These are phyloP conservation scores for Phyllostomus discolor DNA, from an alignment of 2,113 vertebrate genomes.

Conservation along the genomic window DNA sequence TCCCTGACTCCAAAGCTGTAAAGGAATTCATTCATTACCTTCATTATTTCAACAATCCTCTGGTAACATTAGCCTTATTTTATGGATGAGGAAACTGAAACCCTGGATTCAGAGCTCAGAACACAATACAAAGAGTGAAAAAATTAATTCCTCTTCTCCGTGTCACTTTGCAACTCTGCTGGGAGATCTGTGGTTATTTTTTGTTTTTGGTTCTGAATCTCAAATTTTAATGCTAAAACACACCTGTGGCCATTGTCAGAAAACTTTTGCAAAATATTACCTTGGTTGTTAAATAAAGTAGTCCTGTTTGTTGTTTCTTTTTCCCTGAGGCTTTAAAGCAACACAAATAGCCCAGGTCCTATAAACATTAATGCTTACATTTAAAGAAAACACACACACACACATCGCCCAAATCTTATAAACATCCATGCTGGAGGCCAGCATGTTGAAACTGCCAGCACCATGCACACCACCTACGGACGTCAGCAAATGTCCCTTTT, in stretches of 20 bases:
- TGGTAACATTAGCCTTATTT: neutral
- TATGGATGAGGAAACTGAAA: neutral
- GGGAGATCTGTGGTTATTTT: neutral
- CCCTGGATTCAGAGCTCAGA: neutral
- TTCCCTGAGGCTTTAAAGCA: neutral
- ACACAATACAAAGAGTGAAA: neutral
- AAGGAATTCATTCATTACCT: neutral
- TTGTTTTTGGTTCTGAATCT: neutral
- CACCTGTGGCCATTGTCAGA: neutral
- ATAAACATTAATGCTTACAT: neutral
- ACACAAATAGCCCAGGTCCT: neutral
- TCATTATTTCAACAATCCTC: neutral
- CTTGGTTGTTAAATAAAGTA: neutral
- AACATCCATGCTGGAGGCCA: slow-evolving; percentile 51
- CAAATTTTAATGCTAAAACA: neutral
- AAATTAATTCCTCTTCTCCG: neutral
- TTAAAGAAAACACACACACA: neutral
- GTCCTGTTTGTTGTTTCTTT: neutral
- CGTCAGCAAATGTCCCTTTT: slow-evolving; percentile 79
- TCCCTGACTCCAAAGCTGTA: neutral
- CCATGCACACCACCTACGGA: slow-evolving; percentile 53
- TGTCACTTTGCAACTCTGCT: neutral
- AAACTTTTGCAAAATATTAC: neutral
- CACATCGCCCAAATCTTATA: slow-evolving; percentile 38
- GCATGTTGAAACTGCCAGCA: slow-evolving; percentile 50